Conservation (phyloP, 2,888 invertebrate species). For the Hyposoter dolosus region DNA sequence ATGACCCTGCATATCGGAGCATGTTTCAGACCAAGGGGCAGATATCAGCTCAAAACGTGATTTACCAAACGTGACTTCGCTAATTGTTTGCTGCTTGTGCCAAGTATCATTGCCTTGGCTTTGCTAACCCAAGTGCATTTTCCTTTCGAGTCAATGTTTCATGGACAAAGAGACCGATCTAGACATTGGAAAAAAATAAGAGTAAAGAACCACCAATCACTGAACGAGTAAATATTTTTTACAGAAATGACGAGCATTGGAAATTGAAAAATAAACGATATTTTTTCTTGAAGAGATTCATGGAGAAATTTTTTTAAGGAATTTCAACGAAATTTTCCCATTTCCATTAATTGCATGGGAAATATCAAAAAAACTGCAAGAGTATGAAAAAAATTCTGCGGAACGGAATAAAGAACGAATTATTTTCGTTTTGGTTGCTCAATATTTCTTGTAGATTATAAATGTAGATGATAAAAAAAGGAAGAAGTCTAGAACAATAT, state of each 20-base stretch:
- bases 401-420: not conserved
- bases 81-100: constrained; percentile 66
- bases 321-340: no score
- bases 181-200: constrained; percentile 10
- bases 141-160: not conserved
- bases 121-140: not conserved
- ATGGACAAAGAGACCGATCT: not conserved
- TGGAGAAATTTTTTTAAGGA: not conserved
- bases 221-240: not conserved
- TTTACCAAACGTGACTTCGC: constrained; percentile 81
- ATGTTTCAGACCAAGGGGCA: constrained; percentile 72
- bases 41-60: constrained; percentile 81
- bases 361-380: no score
- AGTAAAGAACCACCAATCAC: not conserved
- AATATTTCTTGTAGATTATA: not conserved
- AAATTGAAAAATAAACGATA: not conserved
- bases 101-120: constrained; percentile 34
- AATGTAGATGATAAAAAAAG: not conserved
- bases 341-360: no score
- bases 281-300: not conserved
- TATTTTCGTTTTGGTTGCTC: not conserved
- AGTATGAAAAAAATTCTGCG: no score
- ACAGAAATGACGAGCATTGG: not conserved
- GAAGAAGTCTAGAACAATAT: not conserved
- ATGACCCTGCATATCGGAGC: constrained; percentile 83